Conservation (phyloP, 2,113 vertebrate genomes). For the Ibidorhyncha struthersii region DNA sequence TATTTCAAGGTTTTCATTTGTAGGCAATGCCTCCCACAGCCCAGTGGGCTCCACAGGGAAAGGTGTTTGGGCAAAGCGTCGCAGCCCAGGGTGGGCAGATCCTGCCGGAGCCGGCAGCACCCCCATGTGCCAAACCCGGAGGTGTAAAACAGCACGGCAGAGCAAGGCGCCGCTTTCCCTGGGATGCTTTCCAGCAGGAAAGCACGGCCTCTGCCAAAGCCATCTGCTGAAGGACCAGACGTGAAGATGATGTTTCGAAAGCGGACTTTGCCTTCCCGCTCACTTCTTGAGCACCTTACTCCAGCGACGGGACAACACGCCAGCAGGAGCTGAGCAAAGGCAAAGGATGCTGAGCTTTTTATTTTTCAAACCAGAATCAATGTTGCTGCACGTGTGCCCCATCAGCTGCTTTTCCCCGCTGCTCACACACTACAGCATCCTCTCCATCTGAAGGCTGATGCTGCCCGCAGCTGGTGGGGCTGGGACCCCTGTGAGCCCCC, state of each 20-base stretch:
- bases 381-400: neutral
- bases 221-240: slow-evolving; percentile 23
- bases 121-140: neutral
- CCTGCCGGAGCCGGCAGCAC: neutral
- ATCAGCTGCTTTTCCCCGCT: neutral
- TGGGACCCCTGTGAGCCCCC: neutral
- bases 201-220: slow-evolving; percentile 9
- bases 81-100: neutral
- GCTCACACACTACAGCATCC: neutral
- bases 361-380: neutral
- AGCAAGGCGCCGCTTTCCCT: neutral
- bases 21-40: neutral
- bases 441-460: neutral
- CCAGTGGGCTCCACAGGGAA: neutral
- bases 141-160: too few species aligned
- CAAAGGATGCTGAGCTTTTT: neutral
- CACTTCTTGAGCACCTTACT: neutral
- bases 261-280: neutral
- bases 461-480: neutral
- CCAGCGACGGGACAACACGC: neutral
- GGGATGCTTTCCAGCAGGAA: slow-evolving; percentile 8
- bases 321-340: neutral
- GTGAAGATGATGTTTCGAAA: neutral
- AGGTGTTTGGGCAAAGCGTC: neutral
- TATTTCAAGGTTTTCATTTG: neutral